A percentile compares a stretch with the other conserved stretches of the same genome.
Evolutionary conservation across 2,113 vertebrate species (phyloP).

Genomic region (Cichladusa arquata): DNA sequence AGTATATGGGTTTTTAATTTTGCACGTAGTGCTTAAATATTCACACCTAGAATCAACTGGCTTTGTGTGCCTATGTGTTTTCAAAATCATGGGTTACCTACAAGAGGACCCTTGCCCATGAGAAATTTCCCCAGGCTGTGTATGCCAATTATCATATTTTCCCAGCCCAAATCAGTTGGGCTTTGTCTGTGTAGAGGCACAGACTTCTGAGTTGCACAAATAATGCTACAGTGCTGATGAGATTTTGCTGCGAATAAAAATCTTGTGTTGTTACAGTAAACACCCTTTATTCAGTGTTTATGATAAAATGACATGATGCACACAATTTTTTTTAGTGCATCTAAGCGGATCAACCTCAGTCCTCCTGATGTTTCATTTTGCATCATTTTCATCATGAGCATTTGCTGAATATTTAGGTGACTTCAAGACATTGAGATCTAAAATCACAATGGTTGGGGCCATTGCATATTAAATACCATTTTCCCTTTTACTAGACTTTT

Average conservation of each 20-base stretch:
- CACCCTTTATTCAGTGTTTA: not conserved
- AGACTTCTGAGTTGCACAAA: not conserved
- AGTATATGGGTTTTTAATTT: not conserved
- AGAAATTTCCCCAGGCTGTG: not conserved
- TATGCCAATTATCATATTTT: not conserved
- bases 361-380: not conserved
- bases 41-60: not conserved
- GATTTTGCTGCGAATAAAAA: not conserved
- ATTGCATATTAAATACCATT: not conserved
- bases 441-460: not conserved
- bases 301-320: not conserved
- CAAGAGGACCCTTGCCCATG: not conserved
- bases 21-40: not conserved
- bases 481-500: not conserved
- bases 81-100: not conserved
- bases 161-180: not conserved
- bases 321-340: not conserved
- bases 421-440: not conserved
- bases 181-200: not conserved
- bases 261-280: not conserved
- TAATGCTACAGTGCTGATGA: not conserved
- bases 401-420: not conserved
- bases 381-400: not conserved
- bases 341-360: not conserved
- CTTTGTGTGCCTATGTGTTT: not conserved